These are phyloP conservation scores for Chelonoidis abingdonii DNA, from an alignment of 2,113 vertebrate genomes.

Conservation along the genomic window DNA sequence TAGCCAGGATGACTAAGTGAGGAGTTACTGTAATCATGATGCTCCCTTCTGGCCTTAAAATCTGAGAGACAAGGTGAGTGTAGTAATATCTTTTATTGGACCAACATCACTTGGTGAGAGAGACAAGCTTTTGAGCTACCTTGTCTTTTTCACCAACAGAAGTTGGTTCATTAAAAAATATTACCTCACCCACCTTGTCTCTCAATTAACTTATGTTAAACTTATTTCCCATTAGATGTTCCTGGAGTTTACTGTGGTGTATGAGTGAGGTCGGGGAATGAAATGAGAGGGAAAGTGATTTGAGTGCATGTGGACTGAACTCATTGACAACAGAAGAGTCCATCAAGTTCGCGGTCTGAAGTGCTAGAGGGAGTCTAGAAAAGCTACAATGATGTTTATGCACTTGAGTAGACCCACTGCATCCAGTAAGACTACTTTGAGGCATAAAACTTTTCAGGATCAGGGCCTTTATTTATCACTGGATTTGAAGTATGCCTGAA, in stretches of 20 bases:
- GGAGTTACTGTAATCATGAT: background rate
- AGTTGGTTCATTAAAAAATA: background rate
- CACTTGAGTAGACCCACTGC: background rate
- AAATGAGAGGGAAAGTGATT: background rate
- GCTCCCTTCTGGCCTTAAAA: background rate
- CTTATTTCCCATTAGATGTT: background rate
- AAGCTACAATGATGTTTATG: slow-evolving; percentile 31
- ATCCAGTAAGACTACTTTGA: background rate
- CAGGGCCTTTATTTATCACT: background rate
- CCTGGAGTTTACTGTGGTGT: background rate
- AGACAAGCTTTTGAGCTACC: background rate
- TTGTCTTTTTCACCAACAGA: background rate
- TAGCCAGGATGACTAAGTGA: no score
- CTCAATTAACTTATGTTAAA: background rate
- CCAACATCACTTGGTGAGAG: background rate
- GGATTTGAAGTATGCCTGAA: background rate
- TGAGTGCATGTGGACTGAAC: slow-evolving; percentile 21
- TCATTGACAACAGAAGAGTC: background rate
- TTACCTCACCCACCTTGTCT: background rate
- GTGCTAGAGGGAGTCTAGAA: slow-evolving; percentile 26
- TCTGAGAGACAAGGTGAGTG: background rate
- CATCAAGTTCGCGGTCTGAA: slow-evolving; percentile 29
- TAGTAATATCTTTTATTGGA: background rate
- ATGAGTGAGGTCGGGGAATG: background rate
- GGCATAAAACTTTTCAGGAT: background rate